Percentiles rank a stretch among this genome's conserved stretches.
These are phyloP conservation scores for Coecobrya sp. DNA, from an alignment of 2,888 invertebrate species.

Conservation along the genomic window DNA sequence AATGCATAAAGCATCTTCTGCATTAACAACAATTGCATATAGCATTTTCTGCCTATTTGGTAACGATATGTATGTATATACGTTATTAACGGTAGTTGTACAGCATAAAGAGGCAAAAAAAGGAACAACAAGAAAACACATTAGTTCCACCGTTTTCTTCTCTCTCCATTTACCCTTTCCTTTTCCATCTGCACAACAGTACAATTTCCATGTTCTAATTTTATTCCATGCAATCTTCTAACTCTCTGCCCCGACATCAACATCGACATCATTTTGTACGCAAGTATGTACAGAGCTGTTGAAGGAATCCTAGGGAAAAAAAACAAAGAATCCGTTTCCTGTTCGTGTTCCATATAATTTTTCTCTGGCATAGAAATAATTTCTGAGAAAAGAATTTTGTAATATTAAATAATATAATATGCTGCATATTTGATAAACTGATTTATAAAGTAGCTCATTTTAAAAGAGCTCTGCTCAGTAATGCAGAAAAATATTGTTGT, in stretches of 20 bases:
- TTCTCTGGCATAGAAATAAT: not conserved
- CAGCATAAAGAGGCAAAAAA: not conserved
- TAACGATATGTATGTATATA: not conserved
- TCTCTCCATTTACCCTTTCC: not conserved
- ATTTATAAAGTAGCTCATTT: not conserved
- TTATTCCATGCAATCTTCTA: not conserved
- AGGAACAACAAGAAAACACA: conserved; percentile 9
- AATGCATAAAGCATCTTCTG: too few species aligned
- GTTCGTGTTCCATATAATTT: not conserved
- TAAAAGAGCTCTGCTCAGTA: not conserved
- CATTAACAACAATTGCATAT: too few species aligned
- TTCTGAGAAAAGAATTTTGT: not conserved
- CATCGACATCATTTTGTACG: not conserved
- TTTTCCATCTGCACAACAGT: not conserved
- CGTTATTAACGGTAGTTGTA: not conserved
- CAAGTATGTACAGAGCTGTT: not conserved
- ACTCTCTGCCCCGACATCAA: not conserved
- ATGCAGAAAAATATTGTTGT: not conserved
- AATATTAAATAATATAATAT: not conserved
- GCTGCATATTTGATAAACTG: not conserved
- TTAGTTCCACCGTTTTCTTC: conserved; percentile 58
- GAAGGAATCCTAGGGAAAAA: not conserved
- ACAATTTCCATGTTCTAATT: not conserved
- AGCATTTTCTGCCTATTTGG: too few species aligned
- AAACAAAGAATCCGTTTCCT: not conserved